These are phyloP conservation scores for Crotalus helleri DNA, from an alignment of 2,113 vertebrate species.

Conservation along the genomic window DNA sequence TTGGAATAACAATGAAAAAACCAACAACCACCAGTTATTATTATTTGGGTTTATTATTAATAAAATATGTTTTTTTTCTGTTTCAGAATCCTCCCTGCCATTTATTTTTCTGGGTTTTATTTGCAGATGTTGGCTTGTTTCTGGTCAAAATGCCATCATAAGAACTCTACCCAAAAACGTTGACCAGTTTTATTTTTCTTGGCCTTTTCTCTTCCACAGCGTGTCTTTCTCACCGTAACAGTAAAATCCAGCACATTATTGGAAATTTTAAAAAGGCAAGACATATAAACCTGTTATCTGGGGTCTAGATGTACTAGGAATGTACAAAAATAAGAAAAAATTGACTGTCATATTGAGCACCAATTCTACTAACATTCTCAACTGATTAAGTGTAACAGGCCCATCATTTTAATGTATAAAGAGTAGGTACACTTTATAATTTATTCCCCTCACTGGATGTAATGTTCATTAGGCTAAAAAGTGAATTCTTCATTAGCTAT, in stretches of 20 bases:
- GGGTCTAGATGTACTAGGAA: background rate
- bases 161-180: background rate
- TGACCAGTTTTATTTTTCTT: background rate
- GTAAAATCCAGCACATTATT: background rate
- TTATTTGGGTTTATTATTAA: slow-evolving; percentile 7
- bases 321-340: background rate
- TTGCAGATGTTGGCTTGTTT: background rate
- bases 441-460: too few species aligned
- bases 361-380: background rate
- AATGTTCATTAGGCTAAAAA: background rate
- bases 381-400: background rate
- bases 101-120: background rate
- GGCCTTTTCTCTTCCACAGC: background rate
- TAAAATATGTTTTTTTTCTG: background rate
- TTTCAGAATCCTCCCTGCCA: background rate
- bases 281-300: background rate
- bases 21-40: background rate
- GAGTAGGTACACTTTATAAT: background rate
- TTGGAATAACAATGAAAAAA: background rate
- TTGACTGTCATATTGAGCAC: too few species aligned
- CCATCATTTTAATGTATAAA: background rate
- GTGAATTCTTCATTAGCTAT: background rate
- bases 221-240: background rate
- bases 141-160: background rate
- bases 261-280: background rate